A percentile compares a stretch with the other conserved stretches of the same genome.
Evolutionary conservation across 1,140 invertebrate species (phyloP).

Genomic region (Nephila pilipes): DNA sequence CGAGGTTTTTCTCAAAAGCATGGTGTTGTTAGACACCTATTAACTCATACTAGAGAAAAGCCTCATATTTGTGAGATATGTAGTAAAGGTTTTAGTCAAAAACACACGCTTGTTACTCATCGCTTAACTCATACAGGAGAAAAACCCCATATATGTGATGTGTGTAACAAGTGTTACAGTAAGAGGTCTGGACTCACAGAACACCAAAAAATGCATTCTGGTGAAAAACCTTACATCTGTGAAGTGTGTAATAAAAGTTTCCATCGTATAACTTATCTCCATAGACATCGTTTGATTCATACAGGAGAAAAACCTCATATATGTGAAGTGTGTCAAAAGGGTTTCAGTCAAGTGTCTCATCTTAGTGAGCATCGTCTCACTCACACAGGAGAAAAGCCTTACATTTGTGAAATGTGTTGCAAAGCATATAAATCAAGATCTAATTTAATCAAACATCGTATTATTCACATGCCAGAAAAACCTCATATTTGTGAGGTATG

Average conservation of each 20-base stretch:
- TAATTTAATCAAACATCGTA: background rate
- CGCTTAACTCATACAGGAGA: background rate
- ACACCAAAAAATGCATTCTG: background rate
- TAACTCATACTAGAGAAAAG: background rate
- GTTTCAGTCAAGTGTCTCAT: background rate
- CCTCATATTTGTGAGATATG: background rate
- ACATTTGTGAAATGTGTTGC: background rate
- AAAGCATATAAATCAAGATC: background rate
- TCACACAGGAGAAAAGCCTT: background rate
- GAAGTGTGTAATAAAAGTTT: background rate
- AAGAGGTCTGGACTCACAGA: background rate
- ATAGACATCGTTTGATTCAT: background rate
- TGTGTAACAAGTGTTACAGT: background rate
- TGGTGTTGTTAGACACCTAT: background rate
- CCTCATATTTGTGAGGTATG: background rate
- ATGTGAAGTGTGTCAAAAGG: background rate
- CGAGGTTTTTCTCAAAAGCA: background rate
- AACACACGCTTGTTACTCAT: background rate
- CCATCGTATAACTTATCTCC: background rate
- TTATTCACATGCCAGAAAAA: background rate
- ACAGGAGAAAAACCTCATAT: background rate
- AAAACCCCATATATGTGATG: background rate
- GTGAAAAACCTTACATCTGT: background rate
- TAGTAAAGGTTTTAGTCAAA: background rate
- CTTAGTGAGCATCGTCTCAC: background rate